A percentile compares a stretch with the other conserved stretches of the same genome.
These are phyloP conservation scores for Chiloscyllium plagiosum DNA, from an alignment of 2,113 vertebrate genomes.

Conservation along the genomic window DNA sequence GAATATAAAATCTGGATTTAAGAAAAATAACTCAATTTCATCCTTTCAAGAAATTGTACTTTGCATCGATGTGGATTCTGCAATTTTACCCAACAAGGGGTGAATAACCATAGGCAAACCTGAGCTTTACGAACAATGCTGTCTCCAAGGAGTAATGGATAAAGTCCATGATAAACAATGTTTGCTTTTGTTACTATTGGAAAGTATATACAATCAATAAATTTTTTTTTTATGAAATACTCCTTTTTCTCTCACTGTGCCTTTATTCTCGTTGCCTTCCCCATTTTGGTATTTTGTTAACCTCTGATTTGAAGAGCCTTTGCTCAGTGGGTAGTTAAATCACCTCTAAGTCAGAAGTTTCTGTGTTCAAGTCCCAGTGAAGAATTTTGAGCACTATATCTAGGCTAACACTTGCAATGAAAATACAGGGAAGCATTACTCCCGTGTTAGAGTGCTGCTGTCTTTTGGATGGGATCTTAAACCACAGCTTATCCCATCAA, in stretches of 20 bases:
- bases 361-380: background rate
- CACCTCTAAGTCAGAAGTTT: background rate
- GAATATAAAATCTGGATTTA: conserved; percentile 4
- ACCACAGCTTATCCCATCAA: background rate
- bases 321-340: background rate
- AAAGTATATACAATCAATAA: conserved; percentile 35
- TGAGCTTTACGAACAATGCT: conserved; percentile 12
- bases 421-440: background rate
- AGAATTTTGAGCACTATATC: background rate
- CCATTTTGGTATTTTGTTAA: background rate
- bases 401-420: background rate
- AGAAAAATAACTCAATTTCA: background rate
- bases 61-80: background rate
- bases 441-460: background rate
- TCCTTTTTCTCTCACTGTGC: background rate
- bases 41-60: background rate
- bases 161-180: background rate
- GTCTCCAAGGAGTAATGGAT: background rate
- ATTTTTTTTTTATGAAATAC: conserved; percentile 19
- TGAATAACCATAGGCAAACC: conserved; percentile 15
- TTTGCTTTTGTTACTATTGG: conserved; percentile 31
- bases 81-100: background rate
- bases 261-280: background rate
- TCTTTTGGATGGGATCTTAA: background rate
- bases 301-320: background rate